A percentile compares a stretch with the other conserved stretches of the same genome.
Conservation (phyloP, 2,888 invertebrate genomes). For the Xestoiulus laeticollis region DNA sequence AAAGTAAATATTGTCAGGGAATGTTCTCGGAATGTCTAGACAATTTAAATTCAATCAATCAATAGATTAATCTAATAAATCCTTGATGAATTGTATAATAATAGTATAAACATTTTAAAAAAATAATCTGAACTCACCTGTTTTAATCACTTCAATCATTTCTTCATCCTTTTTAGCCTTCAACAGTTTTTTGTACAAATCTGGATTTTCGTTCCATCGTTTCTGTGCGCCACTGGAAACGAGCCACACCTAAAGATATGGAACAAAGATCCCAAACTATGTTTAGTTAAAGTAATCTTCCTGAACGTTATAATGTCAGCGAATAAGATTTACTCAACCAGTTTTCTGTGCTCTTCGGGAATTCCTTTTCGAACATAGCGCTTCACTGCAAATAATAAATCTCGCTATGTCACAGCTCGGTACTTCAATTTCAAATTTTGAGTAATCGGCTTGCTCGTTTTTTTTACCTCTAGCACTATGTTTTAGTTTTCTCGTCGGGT, state of each 20-base stretch:
- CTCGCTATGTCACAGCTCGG: not conserved
- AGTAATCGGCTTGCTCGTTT: not conserved
- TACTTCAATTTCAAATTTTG: not conserved
- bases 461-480: conserved; percentile 43
- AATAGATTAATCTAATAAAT: not conserved
- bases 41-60: not conserved
- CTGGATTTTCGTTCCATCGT: conserved; percentile 68
- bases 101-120: too few relatives aligned
- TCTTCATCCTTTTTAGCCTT: conserved; percentile 76
- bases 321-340: conserved; percentile 60
- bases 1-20: conserved; percentile 95
- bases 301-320: not conserved
- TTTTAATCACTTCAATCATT: conserved; percentile 81
- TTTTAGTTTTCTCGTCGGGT: conserved; percentile 47
- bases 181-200: conserved; percentile 70
- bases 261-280: not conserved
- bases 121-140: conserved; percentile 63
- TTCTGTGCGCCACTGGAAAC: conserved; percentile 81
- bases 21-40: conserved; percentile 86
- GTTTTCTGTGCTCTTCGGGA: conserved; percentile 73
- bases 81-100: not conserved
- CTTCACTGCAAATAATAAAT: conserved; percentile 71
- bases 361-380: conserved; percentile 92
- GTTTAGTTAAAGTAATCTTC: not conserved
- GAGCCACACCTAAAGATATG: conserved; percentile 75